Base-by-base conservation (phyloP, 2,113 vertebrate genomes). In the Callopanchax toddi region DNA sequence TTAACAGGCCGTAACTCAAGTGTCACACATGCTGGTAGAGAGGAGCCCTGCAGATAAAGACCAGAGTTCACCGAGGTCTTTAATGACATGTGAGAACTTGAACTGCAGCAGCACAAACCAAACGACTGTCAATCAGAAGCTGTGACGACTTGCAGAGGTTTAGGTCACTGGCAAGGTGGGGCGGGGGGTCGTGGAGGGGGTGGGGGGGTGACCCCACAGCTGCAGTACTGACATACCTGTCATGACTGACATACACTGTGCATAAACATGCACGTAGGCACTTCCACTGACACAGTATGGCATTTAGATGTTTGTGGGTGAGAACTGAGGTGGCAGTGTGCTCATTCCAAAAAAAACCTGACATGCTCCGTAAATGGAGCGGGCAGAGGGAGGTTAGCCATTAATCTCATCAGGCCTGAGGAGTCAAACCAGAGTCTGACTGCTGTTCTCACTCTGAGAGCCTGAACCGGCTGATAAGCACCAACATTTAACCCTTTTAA, bases 301-400 rank as follows among this genome's bases (percentile, higher is more conserved):
- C 66, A 65, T 78, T 85, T 67, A 53, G 60, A 72, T 62, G 76
- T 76, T 67, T 45, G 72, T 71, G 45, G 67, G 76, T 73, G 56
- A 74, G 81, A 65, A 90, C 88, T 89, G 70, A 86, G 76, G 77
- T 10, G 53, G 69, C 60, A 81, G 71, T 91, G 87, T 91, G 76
- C 68, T 49, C 60, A 2, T 55, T 87, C 79, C 84, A 78, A 83
- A 44, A 71, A 82, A 67, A 59, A 15, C 66, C 63, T 58, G 69
- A 74, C 78, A 45, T 72, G 81, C 51, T 86, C 23, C 71, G 69
- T 87, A 78, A 84, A 84, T 64, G 79, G 74, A 82, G 80, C 52
- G 40, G 79, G 68, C 75, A 78, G 55, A 57, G 81, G 48, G 71
- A 87, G 79, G 86, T 85, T 67, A 86, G 85, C 75, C 71, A 85